phyloP scores from a whole-genome alignment of 2,888 invertebrate genomes.

The Nephrotoma guestfalica region DNA sequence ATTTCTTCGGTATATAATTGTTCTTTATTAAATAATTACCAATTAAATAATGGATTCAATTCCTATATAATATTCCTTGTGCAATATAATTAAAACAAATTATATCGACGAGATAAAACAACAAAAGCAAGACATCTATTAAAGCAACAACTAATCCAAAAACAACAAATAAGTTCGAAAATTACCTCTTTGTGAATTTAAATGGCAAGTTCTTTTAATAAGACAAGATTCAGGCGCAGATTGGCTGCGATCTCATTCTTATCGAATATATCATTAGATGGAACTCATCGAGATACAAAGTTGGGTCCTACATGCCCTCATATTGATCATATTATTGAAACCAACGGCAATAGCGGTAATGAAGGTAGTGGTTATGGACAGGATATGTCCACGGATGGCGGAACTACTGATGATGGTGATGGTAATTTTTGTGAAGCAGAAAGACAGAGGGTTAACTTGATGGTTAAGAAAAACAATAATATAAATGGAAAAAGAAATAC shows the following conservation, averaged over 20 bases:
- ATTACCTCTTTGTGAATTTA: slow-evolving; percentile 19
- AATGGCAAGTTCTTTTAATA: slow-evolving; percentile 34
- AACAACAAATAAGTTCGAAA: not conserved
- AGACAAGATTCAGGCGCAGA: slow-evolving; percentile 62
- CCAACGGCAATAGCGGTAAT: slow-evolving; percentile 17
- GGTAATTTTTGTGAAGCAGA: slow-evolving; percentile 33
- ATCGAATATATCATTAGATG: slow-evolving; percentile 89
- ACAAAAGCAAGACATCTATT: not conserved
- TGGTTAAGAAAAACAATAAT: slow-evolving; percentile 22
- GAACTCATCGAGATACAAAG: slow-evolving; percentile 63
- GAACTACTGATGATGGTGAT: slow-evolving; percentile 29
- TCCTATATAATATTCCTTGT: not conserved
- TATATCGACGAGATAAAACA: not conserved
- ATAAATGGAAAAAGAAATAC: slow-evolving; percentile 30
- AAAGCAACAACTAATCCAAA: not conserved
- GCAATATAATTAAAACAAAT: not conserved
- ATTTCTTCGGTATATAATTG: not conserved
- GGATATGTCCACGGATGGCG: slow-evolving; percentile 18
- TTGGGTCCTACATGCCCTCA: slow-evolving; percentile 33
- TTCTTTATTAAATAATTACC: not conserved
- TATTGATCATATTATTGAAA: slow-evolving; percentile 16
- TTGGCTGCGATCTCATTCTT: slow-evolving; percentile 88
- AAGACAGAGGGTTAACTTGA: slow-evolving; percentile 32
- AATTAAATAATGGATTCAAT: not conserved
- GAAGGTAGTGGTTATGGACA: slow-evolving; percentile 11